Conservation (phyloP, 2,888 invertebrate genomes). For the Ormyrus thymus region DNA sequence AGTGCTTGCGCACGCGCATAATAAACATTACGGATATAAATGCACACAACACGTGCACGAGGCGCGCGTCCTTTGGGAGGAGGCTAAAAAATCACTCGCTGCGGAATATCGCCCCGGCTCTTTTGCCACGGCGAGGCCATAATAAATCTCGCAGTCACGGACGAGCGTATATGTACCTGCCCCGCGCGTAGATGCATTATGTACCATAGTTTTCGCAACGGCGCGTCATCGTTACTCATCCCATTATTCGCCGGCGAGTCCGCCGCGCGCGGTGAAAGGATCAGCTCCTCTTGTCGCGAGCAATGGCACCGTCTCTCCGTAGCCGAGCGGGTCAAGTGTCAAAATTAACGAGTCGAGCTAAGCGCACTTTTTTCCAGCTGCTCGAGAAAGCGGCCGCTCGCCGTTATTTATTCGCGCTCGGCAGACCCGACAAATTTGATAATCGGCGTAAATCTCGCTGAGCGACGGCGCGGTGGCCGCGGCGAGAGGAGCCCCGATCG, state of each 20-base stretch:
- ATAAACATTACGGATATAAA: slow-evolving; percentile 42
- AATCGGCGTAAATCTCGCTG: slow-evolving; percentile 31
- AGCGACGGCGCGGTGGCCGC: slow-evolving; percentile 16
- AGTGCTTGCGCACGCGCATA: slow-evolving; percentile 22
- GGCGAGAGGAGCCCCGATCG: background rate
- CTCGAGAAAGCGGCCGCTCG: background rate
- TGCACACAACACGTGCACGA: slow-evolving; percentile 14
- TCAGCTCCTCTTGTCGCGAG: background rate
- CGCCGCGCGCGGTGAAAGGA: slow-evolving; percentile 36
- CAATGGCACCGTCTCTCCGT: background rate
- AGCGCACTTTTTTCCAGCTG: background rate
- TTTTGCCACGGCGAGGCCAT: slow-evolving; percentile 22
- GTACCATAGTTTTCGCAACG: slow-evolving; percentile 33
- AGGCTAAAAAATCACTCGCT: background rate
- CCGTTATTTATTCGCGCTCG: slow-evolving; percentile 3
- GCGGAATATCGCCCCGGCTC: background rate
- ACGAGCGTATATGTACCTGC: slow-evolving; percentile 1
- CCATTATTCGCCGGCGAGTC: slow-evolving; percentile 25
- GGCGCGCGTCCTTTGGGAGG: slow-evolving; percentile 6
- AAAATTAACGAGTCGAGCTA: slow-evolving; percentile 21
- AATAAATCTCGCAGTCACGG: slow-evolving; percentile 38
- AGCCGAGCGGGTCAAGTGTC: slow-evolving; percentile 25
- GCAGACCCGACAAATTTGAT: slow-evolving; percentile 11
- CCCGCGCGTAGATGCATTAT: slow-evolving; percentile 12
- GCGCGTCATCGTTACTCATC: slow-evolving; percentile 42